Base-by-base conservation (phyloP, 2,797 vertebrate genomes). In the Phylloscopus collybita region DNA sequence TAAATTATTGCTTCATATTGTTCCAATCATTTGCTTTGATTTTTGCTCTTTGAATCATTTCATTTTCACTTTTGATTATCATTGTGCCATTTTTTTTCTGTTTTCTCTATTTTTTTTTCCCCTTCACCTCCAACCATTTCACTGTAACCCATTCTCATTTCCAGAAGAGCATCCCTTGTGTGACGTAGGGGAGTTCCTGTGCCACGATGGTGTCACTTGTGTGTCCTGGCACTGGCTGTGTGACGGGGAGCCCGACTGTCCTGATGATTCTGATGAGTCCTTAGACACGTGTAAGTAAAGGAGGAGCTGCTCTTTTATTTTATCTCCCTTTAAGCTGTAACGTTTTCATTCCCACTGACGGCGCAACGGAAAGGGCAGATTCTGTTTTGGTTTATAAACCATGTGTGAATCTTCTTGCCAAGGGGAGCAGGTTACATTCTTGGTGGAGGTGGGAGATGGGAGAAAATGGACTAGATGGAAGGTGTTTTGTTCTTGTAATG, bases 181-280 rank as follows among this genome's bases (percentile, higher is more conserved):
- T 98, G 99, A 99, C 70, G 88, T 98, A 81, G 98, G 98, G 84
- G 99, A 99, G 97, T 99, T 99, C 99, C 98, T 98, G 96, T 99
- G 99, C 97, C 98, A 90, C 50, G 98, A 99, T 97, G 73, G 93
- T 1, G 64, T 97, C 94, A 98, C 98, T 95, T 99, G 99, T 97
- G 95, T 99, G 79, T 99, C 99, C 34, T 98, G 98, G 94, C 98
- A 97, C 93, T 99, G 99, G 99, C 98, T 99, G 74, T 99, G 99
- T 94, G 99, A 99, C 27, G 99, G 98, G 53, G 99, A 99, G 96
- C 98, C 98, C 7, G 98, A 99, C 95, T 99, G 99, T 90, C 99
- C 99, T 5, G 99, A 99, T 81, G 98, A 97, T 96, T 99, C 99
- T 3, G 99, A 99, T 45, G 99, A 99, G 95, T 97, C 97, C 42